Conservation (phyloP, 2,797 vertebrate species). For the Heteromormyrus szaboi region DNA sequence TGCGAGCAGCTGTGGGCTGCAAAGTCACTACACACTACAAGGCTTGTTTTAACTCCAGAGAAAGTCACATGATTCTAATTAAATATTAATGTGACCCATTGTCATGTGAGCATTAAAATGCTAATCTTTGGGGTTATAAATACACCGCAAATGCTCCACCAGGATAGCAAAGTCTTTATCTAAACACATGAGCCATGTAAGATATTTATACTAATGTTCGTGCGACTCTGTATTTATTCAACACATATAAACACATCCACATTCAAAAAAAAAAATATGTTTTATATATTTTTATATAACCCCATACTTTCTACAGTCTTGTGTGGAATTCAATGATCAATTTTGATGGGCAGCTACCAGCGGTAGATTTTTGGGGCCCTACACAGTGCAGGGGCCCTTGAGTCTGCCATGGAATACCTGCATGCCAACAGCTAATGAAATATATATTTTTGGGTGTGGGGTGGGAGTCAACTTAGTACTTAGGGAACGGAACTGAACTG, state of each 20-base stretch:
- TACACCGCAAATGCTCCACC: background rate
- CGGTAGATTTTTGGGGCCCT: background rate
- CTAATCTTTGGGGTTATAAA: conserved; percentile 24
- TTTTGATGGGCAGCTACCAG: background rate
- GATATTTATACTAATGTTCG: background rate
- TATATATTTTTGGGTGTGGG: background rate
- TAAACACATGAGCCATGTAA: background rate
- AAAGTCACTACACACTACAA: conserved; percentile 46
- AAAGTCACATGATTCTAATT: conserved; percentile 62
- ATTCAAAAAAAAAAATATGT: background rate
- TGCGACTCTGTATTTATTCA: background rate
- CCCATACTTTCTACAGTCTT: background rate
- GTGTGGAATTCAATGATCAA: background rate
- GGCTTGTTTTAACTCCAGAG: conserved; percentile 37
- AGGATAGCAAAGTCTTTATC: background rate
- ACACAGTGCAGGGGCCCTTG: too few species aligned
- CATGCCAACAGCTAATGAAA: background rate
- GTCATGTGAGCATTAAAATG: conserved; percentile 52
- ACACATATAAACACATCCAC: background rate
- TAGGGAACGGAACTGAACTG: background rate
- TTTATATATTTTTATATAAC: background rate
- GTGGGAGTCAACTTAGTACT: background rate
- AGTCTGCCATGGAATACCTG: background rate
- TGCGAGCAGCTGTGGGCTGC: conserved; percentile 30
- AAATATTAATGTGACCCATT: conserved; percentile 56